Percentiles rank a stretch among this genome's conserved stretches.
These are phyloP conservation scores for Andrena cerasifolii DNA, from an alignment of 1,140 invertebrate genomes.

Conservation along the genomic window DNA sequence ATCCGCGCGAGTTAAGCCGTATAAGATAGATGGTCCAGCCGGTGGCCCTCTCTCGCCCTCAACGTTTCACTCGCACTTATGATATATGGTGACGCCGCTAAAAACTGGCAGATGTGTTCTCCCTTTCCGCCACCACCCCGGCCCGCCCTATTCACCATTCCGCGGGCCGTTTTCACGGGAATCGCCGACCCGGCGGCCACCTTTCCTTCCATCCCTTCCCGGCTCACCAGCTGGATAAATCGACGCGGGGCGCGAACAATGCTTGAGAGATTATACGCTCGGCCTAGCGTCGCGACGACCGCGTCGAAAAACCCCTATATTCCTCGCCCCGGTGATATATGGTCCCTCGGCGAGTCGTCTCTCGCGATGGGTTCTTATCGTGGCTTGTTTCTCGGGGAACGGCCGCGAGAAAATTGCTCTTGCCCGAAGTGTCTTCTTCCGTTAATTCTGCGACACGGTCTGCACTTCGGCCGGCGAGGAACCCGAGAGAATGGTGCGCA, in stretches of 20 bases:
- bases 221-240: constrained; percentile 59
- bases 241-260: constrained; percentile 64
- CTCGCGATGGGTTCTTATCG: neutral
- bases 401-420: neutral
- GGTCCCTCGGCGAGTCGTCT: constrained; percentile 9
- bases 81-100: constrained; percentile 71
- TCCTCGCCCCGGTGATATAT: constrained; percentile 21
- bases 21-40: constrained; percentile 73
- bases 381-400: neutral
- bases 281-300: constrained; percentile 30
- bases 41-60: constrained; percentile 51
- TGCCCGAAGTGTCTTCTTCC: neutral
- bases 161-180: neutral
- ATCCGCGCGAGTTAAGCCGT: constrained; percentile 67
- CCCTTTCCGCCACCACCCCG: constrained; percentile 9
- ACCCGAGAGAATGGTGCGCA: too few species aligned
- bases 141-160: neutral
- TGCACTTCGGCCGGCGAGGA: neutral
- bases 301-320: constrained; percentile 41
- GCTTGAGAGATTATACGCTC: constrained; percentile 65
- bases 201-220: too few species aligned
- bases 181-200: constrained; percentile 16
- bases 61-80: constrained; percentile 70
- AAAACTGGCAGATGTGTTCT: constrained; percentile 74
- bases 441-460: too few species aligned